Evolutionary conservation across 2,888 invertebrate species (phyloP).

Genomic region (Petrolisthes cinctipes): DNA sequence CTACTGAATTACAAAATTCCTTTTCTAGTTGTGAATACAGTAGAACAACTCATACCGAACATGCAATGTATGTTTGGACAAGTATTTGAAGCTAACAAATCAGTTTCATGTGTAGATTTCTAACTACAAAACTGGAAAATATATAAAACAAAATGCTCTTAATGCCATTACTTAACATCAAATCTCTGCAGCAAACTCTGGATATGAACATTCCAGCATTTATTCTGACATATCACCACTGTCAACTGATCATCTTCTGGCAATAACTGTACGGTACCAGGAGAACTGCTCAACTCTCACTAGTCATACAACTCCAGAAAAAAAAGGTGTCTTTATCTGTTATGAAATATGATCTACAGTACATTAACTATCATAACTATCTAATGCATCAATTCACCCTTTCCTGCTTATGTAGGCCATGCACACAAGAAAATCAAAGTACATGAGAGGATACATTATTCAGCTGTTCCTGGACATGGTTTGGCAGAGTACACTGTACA

Average conservation of each 20-base stretch:
- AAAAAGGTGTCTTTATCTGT: no score
- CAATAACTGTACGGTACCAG: not conserved
- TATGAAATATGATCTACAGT: no score
- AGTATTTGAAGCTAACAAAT: not conserved
- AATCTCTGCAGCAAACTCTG: not conserved
- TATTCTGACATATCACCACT: not conserved
- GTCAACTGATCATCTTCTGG: not conserved
- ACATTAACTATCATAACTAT: no score
- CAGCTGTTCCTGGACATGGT: not conserved
- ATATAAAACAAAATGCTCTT: not conserved
- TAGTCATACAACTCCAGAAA: no score
- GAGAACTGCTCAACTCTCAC: not conserved
- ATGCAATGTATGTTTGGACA: conserved; percentile 2
- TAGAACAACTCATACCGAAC: not conserved
- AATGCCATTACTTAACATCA: not conserved
- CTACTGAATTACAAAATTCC: conserved; percentile 20
- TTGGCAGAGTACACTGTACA: not conserved
- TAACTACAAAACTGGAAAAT: not conserved
- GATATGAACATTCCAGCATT: not conserved
- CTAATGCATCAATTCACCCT: not conserved
- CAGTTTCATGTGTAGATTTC: not conserved
- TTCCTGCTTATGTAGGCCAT: not conserved
- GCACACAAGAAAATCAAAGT: not conserved
- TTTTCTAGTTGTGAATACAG: not conserved
- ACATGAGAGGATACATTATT: not conserved